These are phyloP conservation scores for Hippoglossus stenolepis DNA, from an alignment of 2,113 vertebrate genomes.

Conservation along the genomic window DNA sequence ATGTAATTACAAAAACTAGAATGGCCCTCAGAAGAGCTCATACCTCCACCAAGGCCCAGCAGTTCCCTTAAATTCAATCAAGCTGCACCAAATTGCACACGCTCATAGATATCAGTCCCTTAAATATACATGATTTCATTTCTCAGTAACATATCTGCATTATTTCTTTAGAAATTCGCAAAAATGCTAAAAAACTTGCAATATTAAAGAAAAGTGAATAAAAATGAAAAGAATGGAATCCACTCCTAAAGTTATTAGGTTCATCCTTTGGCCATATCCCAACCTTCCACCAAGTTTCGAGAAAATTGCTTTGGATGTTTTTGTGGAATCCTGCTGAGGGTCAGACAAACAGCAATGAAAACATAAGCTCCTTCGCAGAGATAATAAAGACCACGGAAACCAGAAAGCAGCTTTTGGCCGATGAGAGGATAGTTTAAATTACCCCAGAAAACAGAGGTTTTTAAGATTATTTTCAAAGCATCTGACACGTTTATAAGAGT, in stretches of 20 bases:
- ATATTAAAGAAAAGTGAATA: too few relatives aligned
- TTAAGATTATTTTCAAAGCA: too few relatives aligned
- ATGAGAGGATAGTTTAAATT: too few relatives aligned
- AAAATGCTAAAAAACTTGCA: too few relatives aligned
- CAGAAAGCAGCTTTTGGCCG: too few relatives aligned
- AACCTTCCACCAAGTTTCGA: background rate
- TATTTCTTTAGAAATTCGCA: background rate
- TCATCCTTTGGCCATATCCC: background rate
- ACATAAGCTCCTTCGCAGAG: too few relatives aligned
- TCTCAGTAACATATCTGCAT: background rate
- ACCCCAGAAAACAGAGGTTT: too few relatives aligned
- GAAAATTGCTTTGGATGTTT: too few relatives aligned
- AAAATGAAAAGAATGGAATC: background rate
- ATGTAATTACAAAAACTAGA: background rate
- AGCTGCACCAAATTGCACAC: background rate
- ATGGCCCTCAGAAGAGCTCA: background rate
- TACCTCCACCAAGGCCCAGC: background rate
- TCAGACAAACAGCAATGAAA: too few relatives aligned
- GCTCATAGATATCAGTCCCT: background rate
- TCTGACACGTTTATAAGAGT: too few relatives aligned
- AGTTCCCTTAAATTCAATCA: background rate
- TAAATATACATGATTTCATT: background rate
- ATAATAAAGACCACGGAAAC: too few relatives aligned
- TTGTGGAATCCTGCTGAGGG: too few relatives aligned
- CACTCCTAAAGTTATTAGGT: background rate